Evolutionary conservation across 2,888 invertebrate species (phyloP).

Genomic region (Scrobipalpa costella): DNA sequence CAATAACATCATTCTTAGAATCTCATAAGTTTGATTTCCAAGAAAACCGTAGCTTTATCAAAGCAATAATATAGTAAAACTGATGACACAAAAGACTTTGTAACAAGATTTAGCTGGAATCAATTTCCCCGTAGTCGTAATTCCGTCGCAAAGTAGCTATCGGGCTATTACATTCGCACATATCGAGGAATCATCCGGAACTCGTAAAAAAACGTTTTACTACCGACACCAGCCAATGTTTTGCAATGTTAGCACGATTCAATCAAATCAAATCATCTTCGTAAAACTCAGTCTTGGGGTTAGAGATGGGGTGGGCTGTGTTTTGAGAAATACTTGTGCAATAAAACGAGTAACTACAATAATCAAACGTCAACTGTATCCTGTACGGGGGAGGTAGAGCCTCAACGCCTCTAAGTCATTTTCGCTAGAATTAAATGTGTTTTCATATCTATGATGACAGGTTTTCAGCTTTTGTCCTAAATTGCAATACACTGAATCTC

Average conservation of each 20-base stretch:
- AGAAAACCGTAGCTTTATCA: not conserved
- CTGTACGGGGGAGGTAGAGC: too few species aligned
- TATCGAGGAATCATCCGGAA: conserved; percentile 9
- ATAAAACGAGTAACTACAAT: too few species aligned
- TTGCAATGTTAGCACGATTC: conserved; percentile 25
- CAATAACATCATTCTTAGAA: too few species aligned
- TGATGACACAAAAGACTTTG: conserved; percentile 9
- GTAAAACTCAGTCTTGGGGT: conserved; percentile 11
- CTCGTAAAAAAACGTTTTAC: conserved; percentile 15
- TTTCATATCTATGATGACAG: too few species aligned
- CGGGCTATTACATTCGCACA: conserved; percentile 19
- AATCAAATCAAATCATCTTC: conserved; percentile 26
- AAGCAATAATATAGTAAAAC: not conserved
- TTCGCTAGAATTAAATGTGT: too few species aligned
- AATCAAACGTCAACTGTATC: too few species aligned
- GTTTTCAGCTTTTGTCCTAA: too few species aligned
- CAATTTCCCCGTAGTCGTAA: conserved; percentile 18
- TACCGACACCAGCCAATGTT: conserved; percentile 21
- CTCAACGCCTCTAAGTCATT: too few species aligned
- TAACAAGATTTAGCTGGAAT: conserved; percentile 16
- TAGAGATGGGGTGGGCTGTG: too few species aligned
- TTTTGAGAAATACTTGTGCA: too few species aligned
- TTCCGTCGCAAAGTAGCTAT: conserved; percentile 20
- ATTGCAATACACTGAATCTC: too few species aligned
- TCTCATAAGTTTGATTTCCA: too few species aligned